These are phyloP conservation scores for Drosophila baimaii DNA, from an alignment of 1,140 invertebrate genomes.

Conservation along the genomic window DNA sequence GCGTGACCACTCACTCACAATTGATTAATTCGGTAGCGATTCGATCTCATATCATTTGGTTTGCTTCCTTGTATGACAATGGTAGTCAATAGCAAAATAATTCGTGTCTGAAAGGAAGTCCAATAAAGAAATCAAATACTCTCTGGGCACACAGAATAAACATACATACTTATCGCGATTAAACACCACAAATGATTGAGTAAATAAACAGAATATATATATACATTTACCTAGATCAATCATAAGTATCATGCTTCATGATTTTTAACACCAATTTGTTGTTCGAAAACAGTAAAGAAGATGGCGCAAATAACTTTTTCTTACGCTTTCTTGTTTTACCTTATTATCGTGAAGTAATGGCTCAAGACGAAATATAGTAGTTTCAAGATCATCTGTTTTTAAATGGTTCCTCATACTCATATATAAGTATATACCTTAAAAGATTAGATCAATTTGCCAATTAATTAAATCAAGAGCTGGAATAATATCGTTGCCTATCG, in stretches of 20 bases:
- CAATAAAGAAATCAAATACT: neutral
- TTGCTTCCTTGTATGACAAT: conserved; percentile 82
- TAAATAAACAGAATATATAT: neutral
- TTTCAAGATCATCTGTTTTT: neutral
- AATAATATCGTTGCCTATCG: neutral
- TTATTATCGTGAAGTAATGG: no score
- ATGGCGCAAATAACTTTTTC: conserved; percentile 2
- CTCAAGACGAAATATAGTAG: neutral
- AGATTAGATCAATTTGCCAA: neutral
- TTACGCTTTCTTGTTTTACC: conserved; percentile 21
- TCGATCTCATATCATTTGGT: conserved; percentile 57
- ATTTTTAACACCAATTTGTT: neutral
- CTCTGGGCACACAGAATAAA: neutral
- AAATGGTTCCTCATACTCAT: neutral
- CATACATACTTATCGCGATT: neutral
- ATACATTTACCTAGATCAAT: neutral
- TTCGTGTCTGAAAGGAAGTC: conserved; percentile 20
- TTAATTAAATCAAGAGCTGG: no score
- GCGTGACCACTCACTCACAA: conserved; percentile 63
- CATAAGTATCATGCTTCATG: neutral
- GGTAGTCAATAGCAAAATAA: conserved; percentile 73
- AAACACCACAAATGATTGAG: conserved; percentile 1
- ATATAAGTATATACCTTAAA: neutral
- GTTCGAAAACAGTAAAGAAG: neutral
- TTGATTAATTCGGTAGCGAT: conserved; percentile 69